Conservation (phyloP, 2,113 vertebrate genomes). For the Euleptes europaea region DNA sequence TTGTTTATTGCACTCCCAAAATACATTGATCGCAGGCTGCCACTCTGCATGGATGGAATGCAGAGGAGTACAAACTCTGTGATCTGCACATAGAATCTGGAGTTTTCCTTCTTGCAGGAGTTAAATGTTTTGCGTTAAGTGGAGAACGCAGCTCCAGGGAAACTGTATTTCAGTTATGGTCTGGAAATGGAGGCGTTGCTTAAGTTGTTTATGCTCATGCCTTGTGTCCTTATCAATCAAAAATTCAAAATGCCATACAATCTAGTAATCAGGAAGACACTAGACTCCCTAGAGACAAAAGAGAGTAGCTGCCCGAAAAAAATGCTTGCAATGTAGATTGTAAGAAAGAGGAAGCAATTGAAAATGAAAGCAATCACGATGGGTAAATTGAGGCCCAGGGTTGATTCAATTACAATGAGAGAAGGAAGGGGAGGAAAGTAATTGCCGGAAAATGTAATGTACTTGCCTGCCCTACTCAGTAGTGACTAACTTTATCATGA, state of each 20-base stretch:
- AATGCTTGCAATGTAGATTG: background rate
- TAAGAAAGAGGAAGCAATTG: constrained; percentile 38
- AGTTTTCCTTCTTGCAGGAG: background rate
- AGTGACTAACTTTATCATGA: constrained; percentile 32
- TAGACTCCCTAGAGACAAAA: background rate
- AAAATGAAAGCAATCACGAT: background rate
- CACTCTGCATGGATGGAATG: no score
- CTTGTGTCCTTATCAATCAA: accelerated
- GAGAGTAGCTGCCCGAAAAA: background rate
- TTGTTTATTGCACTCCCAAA: background rate
- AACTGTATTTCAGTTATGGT: background rate
- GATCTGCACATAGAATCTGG: background rate
- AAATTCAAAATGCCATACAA: background rate
- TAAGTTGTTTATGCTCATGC: background rate
- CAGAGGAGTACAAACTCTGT: background rate
- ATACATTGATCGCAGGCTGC: no score
- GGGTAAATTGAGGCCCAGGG: constrained; percentile 1
- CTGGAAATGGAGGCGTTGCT: background rate
- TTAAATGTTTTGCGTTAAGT: background rate
- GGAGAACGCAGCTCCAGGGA: background rate
- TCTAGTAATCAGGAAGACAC: background rate
- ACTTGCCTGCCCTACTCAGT: background rate
- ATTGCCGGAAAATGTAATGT: constrained; percentile 1
- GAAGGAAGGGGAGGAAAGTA: constrained; percentile 12
- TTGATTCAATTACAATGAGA: constrained; percentile 11